These are phyloP conservation scores for Chionoecetes opilio DNA, from an alignment of 1,140 invertebrate genomes.

Conservation along the genomic window DNA sequence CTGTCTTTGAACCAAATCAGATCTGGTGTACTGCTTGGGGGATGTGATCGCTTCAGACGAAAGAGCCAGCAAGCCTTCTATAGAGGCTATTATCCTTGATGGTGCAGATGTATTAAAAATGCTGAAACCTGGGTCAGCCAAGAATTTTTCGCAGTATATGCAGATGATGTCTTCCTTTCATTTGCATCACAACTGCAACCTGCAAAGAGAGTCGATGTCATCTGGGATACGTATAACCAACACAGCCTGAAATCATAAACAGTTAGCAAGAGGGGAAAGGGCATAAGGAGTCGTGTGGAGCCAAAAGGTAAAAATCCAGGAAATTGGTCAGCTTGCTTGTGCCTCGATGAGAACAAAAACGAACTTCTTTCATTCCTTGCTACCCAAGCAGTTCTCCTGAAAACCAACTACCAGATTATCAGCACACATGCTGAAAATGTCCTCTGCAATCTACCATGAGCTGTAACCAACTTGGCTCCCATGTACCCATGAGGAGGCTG, in stretches of 20 bases:
- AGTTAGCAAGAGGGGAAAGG: constrained; percentile 44
- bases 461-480: too few species aligned
- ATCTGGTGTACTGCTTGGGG: constrained; percentile 37
- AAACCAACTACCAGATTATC: too few species aligned
- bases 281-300: constrained; percentile 41
- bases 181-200: constrained; percentile 36
- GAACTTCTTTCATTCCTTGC: too few species aligned
- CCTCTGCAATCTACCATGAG: too few species aligned
- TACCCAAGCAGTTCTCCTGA: too few species aligned
- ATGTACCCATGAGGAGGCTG: constrained; percentile 32
- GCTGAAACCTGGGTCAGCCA: constrained; percentile 50
- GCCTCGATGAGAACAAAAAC: too few species aligned
- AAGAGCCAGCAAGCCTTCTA: not conserved
- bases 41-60: constrained; percentile 43
- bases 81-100: constrained; percentile 32
- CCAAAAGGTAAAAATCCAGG: constrained; percentile 1
- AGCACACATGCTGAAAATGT: too few species aligned
- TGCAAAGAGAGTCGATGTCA: too few species aligned
- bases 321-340: too few species aligned
- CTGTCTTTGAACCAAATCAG: constrained; percentile 34
- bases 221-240: constrained; percentile 43
- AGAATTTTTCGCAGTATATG: constrained; percentile 39
- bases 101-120: constrained; percentile 48
- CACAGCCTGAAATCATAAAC: constrained; percentile 59
- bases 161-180: constrained; percentile 45